Evolutionary conservation across 2,888 invertebrate species (phyloP).

Genomic region (Tachina lurida): DNA sequence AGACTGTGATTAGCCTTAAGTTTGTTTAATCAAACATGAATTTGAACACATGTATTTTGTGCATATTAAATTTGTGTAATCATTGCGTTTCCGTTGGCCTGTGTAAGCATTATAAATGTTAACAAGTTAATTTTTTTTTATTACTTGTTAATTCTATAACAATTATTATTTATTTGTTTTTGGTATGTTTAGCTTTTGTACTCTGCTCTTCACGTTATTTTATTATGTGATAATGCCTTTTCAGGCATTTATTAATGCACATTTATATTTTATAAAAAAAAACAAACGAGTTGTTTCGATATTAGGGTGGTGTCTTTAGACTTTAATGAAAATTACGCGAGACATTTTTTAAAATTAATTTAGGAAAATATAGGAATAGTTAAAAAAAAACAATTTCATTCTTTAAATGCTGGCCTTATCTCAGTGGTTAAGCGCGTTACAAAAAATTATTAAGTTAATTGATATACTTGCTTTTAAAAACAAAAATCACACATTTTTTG

Average conservation of each 20-base stretch:
- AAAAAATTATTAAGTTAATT: no score
- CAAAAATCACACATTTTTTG: no score
- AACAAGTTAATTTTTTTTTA: background rate
- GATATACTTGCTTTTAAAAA: no score
- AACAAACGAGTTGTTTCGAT: no score
- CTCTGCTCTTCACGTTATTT: constrained; percentile 46
- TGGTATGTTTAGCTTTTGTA: constrained; percentile 23
- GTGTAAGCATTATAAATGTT: background rate
- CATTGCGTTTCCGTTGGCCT: constrained; percentile 10
- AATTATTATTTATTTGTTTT: constrained; percentile 44
- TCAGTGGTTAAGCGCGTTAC: no score
- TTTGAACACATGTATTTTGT: constrained; percentile 9
- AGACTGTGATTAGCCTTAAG: background rate
- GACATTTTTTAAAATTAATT: no score
- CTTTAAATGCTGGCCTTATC: no score
- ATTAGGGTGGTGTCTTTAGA: no score
- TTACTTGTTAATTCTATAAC: constrained; percentile 39
- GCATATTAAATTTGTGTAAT: constrained; percentile 31
- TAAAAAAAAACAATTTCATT: no score
- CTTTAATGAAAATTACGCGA: no score
- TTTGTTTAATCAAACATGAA: background rate
- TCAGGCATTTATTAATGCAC: constrained; percentile 1
- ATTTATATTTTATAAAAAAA: no score
- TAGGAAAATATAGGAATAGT: no score
- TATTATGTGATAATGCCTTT: constrained; percentile 37